Percentiles rank a stretch among this genome's conserved stretches.
These are phyloP conservation scores for Solenopsis fugax DNA, from an alignment of 1,140 invertebrate species.

Conservation along the genomic window DNA sequence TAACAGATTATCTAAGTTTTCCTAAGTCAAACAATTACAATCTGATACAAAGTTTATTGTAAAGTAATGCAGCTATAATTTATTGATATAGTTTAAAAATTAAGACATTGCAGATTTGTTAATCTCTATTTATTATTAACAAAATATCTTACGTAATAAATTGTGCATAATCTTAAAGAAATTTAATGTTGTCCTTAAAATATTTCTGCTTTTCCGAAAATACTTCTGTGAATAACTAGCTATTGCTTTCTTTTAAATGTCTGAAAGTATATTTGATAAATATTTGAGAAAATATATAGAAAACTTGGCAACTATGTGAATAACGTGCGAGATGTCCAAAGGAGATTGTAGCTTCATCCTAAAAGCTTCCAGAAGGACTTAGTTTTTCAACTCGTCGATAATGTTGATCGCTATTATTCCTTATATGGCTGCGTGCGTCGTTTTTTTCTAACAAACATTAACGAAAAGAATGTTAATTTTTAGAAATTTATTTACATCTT, in stretches of 20 bases:
- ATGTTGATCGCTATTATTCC: constrained; percentile 48
- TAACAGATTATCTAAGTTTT: background rate
- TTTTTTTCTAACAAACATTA: constrained; percentile 65
- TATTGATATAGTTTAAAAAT: constrained; percentile 2
- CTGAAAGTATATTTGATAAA: background rate
- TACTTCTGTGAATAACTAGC: background rate
- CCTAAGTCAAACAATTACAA: background rate
- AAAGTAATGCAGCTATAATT: background rate
- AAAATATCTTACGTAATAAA: constrained; percentile 10
- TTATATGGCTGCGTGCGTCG: constrained; percentile 51
- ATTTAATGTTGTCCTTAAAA: background rate
- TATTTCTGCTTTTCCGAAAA: background rate
- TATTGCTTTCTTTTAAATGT: background rate
- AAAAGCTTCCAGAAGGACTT: background rate
- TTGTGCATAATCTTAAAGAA: background rate
- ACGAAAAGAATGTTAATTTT: background rate
- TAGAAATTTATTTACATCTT: constrained; percentile 17
- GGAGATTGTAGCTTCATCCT: constrained; percentile 1
- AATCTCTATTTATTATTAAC: background rate
- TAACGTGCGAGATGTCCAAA: background rate
- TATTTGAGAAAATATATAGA: background rate
- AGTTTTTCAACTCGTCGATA: constrained; percentile 2
- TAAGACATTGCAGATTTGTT: background rate
- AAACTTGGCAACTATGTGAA: background rate
- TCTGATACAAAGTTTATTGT: background rate